Evolutionary conservation across 1,140 invertebrate species (phyloP), one percentile per base, ranked within the genome.

Genomic region (Drosophila kanapiae): DNA sequence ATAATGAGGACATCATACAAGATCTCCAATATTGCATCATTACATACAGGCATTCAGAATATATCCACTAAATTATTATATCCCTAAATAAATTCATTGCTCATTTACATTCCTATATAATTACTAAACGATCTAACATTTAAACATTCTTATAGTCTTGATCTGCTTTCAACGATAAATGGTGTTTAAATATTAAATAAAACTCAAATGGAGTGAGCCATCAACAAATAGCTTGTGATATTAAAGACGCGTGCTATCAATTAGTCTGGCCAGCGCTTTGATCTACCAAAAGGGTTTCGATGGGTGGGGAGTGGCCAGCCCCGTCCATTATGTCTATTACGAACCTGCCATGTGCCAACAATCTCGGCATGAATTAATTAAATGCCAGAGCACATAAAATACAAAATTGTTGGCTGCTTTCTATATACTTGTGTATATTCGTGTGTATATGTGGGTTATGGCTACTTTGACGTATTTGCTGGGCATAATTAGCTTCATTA

Each of bases 401-500:
- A 56, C 16, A 43, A 59, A 51, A 54, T 42, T 8, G 14, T 14
- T 18, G 8, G 9, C n/a, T 11, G 37, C 23, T 23, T 8, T 49
- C 27, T 31, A 38, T 37, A 35, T 48, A 31, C 18, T 10, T 49
- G 33, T 76, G 42, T 33, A 40, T 40, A 16, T 33, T 51, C 31
- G n/a, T 33, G 43, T 47, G 33, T 71, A 31, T 59, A 23, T 62
- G 11, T 57, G 27, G 61, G 40, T 58, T 48, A 65, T 40, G 71
- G 59, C 58, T 70, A 65, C 69, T 75, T 68, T 79, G 54, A 88
- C 48, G 72, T 58, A 76, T 70, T 91, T 63, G 65, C 53, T 56
- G 56, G 57, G n/a, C 62, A 64, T 85, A 85, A 91, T 90, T 91
- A 76, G 64, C 47, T 67, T 78, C 69, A 81, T 86, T 75, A 90